Percentiles rank a stretch among this genome's conserved stretches.
phyloP scores from a whole-genome alignment of 1,140 invertebrate genomes.

The Pseudachorutes palmiensis region DNA sequence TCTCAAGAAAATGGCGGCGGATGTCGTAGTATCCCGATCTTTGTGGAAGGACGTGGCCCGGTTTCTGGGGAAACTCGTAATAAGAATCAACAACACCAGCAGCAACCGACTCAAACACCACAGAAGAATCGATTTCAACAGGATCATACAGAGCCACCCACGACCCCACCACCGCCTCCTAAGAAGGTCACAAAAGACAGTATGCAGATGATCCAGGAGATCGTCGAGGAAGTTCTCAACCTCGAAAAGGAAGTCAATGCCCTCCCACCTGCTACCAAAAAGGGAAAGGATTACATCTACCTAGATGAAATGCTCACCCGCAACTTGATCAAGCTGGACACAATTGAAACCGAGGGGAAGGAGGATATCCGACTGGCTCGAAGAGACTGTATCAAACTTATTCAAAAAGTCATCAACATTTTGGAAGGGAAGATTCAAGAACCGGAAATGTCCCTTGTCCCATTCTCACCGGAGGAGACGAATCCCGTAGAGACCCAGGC shows the following conservation, averaged over 20 bases:
- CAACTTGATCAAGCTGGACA: constrained; percentile 73
- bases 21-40: constrained; percentile 1
- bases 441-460: not conserved
- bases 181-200: constrained; percentile 4
- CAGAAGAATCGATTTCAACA: not conserved
- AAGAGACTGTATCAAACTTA: constrained; percentile 76
- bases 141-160: not conserved
- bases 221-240: not conserved
- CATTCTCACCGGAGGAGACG: not conserved
- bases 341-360: constrained; percentile 82
- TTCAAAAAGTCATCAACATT: constrained; percentile 41
- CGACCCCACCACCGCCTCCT: not conserved
- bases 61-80: not conserved
- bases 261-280: not conserved
- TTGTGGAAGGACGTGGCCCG: not conserved
- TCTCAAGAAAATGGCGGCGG: not conserved
- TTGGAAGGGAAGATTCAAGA: constrained; percentile 2
- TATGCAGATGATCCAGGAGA: not conserved
- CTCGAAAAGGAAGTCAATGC: not conserved
- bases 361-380: constrained; percentile 76
- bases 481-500: not conserved
- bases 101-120: not conserved
- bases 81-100: not conserved
- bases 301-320: constrained; percentile 92
- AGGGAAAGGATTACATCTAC: constrained; percentile 59